These are phyloP conservation scores for Lycodopsis pacificus DNA, from an alignment of 2,797 vertebrate genomes.

Conservation along the genomic window DNA sequence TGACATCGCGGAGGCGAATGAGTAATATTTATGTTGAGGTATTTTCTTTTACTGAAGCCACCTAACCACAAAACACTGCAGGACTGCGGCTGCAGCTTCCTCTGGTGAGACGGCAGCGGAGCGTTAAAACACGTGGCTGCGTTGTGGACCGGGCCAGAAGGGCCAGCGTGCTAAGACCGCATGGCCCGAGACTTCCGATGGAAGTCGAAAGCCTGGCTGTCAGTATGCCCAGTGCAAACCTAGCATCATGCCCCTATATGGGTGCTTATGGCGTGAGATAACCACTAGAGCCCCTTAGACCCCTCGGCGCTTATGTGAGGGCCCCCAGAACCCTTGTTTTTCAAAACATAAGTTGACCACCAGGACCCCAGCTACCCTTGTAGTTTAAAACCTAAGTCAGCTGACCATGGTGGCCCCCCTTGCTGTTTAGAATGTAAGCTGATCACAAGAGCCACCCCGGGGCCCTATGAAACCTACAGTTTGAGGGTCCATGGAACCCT, in stretches of 20 bases:
- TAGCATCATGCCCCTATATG: background rate
- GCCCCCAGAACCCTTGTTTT: background rate
- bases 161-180: background rate
- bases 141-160: background rate
- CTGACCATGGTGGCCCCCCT: background rate
- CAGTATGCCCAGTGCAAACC: background rate
- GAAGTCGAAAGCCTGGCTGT: background rate
- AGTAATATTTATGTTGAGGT: slow-evolving; percentile 3
- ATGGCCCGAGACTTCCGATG: background rate
- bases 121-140: background rate
- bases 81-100: background rate
- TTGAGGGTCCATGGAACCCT: background rate
- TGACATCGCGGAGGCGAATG: background rate
- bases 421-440: background rate
- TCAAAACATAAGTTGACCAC: background rate
- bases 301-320: background rate
- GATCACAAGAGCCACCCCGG: background rate
- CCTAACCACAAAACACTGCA: background rate
- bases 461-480: background rate
- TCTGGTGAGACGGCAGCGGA: background rate
- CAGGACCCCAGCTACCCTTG: no score
- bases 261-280: background rate
- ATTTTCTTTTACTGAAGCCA: slow-evolving; percentile 4
- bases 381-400: no score
- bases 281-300: background rate